phyloP scores from a whole-genome alignment of 2,888 invertebrate genomes.

The Oxystoma pomonae region DNA sequence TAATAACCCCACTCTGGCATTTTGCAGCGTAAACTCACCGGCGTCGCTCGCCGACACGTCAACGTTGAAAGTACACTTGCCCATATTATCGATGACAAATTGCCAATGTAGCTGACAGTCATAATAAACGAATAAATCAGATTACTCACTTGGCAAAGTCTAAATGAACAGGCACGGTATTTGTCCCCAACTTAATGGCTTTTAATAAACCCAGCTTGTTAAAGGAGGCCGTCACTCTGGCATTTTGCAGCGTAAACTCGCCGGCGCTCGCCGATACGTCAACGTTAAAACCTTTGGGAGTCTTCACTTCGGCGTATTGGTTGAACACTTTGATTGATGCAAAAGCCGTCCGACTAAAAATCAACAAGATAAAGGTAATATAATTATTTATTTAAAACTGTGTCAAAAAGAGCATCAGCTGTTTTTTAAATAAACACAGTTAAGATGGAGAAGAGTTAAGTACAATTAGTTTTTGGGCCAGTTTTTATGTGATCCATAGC shows the following conservation, averaged over 20 bases:
- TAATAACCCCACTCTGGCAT: too few relatives aligned
- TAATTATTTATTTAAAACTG: constrained; percentile 10
- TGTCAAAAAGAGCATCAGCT: too few relatives aligned
- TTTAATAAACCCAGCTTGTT: constrained; percentile 68
- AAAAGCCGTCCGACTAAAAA: constrained; percentile 46
- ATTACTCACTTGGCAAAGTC: constrained; percentile 69
- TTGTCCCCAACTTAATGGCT: constrained; percentile 55
- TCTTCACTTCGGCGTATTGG: constrained; percentile 41
- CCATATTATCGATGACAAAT: too few relatives aligned
- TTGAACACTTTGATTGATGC: constrained; percentile 51
- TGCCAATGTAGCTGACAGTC: too few relatives aligned
- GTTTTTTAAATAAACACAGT: too few relatives aligned
- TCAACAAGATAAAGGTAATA: constrained; percentile 9
- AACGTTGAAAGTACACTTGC: too few relatives aligned
- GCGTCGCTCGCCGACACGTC: too few relatives aligned
- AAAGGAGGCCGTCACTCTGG: constrained; percentile 57
- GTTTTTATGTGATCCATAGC: too few relatives aligned
- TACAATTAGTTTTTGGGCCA: too few relatives aligned
- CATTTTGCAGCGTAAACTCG: constrained; percentile 55
- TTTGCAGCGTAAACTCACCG: too few relatives aligned
- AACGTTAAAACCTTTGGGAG: constrained; percentile 46
- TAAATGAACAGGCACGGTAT: constrained; percentile 64
- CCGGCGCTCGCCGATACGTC: constrained; percentile 47
- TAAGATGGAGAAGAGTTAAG: too few relatives aligned
- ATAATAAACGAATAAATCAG: too few relatives aligned